Evolutionary conservation across 2,888 invertebrate genomes (phyloP), one percentile per base, ranked within the genome.

Genomic region (Mystacides longicornis): DNA sequence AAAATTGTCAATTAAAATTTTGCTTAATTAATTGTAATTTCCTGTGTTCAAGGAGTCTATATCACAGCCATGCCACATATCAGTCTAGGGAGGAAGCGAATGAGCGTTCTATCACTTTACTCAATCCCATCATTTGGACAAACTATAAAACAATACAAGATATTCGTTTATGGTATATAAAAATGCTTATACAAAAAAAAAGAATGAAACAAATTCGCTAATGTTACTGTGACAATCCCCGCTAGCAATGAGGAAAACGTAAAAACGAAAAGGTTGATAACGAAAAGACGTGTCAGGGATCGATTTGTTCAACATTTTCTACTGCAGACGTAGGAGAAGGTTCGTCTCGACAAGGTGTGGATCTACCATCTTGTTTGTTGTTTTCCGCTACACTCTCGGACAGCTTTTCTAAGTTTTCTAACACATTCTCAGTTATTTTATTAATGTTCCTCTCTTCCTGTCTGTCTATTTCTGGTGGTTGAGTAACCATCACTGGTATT

Each of bases 31-130:
- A 43, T 11, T 16, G 16, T n/a, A 43, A 23, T 55, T 52, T 61
- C 61, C 61, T 59, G 61, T 61, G 61, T 61, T 59, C 56, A 59
- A 54, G 27, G 27, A 27, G 5, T 7, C 27, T 27, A 27, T 49
- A 59, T 61, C 61, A 59, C 59, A 59, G 61, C 61, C 54, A 55
- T 52, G 55, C 52, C 57, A 50, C 57, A 48, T 21, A 23, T 18
- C 43, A 54, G 49, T 37, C 37, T 4, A 37, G 14, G 14, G 4
- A 14, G 14, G 37, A 37, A 14, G 4, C 14, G 16, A 37, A 37
- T 16, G 11, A 5, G 27, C 27, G 27, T 23, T 23, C 16, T 23
- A 18, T 53, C 53, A 48, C 48, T 53, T 27, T 47, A 16, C 47
- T 22, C 31, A 18, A 27, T 45, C 33, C 37, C 37, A 37, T 37